A percentile compares a stretch with the other conserved stretches of the same genome.
Evolutionary conservation across 2,888 invertebrate species (phyloP).

Genomic region (Sarcophaga variegata): DNA sequence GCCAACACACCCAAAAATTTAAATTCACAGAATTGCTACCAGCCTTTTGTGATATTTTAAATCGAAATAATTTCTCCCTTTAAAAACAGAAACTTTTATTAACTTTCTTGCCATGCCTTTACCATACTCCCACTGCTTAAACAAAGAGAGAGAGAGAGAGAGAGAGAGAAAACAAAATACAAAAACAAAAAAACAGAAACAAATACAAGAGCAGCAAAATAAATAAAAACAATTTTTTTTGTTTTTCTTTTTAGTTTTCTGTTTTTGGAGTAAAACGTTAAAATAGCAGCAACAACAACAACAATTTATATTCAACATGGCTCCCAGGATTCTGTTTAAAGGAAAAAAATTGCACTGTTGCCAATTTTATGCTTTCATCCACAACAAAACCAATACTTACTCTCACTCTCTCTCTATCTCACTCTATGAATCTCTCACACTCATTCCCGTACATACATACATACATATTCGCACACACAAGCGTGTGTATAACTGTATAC

Average conservation of each 20-base stretch:
- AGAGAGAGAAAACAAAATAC: neutral
- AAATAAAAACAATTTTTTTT: constrained; percentile 40
- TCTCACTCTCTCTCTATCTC: neutral
- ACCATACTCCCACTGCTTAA: neutral
- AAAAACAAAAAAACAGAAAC: constrained; percentile 27
- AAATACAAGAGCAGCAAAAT: constrained; percentile 34
- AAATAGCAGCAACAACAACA: constrained; percentile 2
- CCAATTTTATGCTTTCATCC: constrained; percentile 68
- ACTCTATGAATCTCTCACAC: neutral
- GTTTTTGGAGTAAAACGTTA: constrained; percentile 52
- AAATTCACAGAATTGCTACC: neutral
- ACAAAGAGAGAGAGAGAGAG: neutral
- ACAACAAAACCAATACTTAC: constrained; percentile 31
- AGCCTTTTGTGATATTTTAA: neutral
- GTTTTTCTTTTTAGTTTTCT: constrained; percentile 16
- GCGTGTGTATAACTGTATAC: neutral
- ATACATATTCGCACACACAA: neutral
- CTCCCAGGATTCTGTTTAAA: constrained; percentile 62
- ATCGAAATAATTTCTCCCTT: constrained; percentile 26
- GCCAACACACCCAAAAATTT: neutral
- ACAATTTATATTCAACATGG: constrained; percentile 63
- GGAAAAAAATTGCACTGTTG: constrained; percentile 63
- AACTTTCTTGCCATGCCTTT: neutral
- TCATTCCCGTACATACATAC: neutral
- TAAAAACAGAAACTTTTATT: constrained; percentile 37